A percentile compares a stretch with the other conserved stretches of the same genome.
Evolutionary conservation across 2,797 vertebrate species (phyloP).

Genomic region (Hydrocynus forskahlii): DNA sequence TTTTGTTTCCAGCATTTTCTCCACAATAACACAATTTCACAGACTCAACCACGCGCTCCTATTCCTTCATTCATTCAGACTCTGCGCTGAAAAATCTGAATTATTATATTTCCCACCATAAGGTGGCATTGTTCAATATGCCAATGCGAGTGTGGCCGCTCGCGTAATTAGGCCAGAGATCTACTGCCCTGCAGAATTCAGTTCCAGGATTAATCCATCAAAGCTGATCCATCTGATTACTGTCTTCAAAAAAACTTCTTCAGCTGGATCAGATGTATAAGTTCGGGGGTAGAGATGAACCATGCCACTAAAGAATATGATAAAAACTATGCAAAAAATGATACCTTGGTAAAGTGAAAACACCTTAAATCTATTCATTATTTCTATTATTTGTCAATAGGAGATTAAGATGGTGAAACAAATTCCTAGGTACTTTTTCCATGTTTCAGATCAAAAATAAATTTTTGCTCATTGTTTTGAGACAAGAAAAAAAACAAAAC

Average conservation of each 20-base stretch:
- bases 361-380: too few species aligned
- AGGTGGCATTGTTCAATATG: constrained; percentile 75
- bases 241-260: neutral
- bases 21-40: neutral
- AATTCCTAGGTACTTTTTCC: too few species aligned
- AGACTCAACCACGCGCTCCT: neutral
- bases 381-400: too few species aligned
- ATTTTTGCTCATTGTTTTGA: too few species aligned
- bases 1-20: neutral
- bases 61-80: neutral
- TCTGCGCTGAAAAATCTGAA: neutral
- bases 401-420: too few species aligned
- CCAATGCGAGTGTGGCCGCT: constrained; percentile 49
- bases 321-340: too few species aligned
- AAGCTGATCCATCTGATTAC: neutral
- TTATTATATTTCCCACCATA: constrained; percentile 62
- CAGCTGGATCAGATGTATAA: neutral
- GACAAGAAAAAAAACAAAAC: too few species aligned
- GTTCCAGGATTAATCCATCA: constrained; percentile 11
- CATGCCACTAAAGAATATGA: neutral
- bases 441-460: too few species aligned
- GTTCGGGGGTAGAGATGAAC: neutral
- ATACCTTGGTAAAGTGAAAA: too few species aligned
- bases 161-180: constrained; percentile 17
- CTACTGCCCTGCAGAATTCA: neutral